Conservation (phyloP, 2,113 vertebrate genomes). For the Cariama cristata region DNA sequence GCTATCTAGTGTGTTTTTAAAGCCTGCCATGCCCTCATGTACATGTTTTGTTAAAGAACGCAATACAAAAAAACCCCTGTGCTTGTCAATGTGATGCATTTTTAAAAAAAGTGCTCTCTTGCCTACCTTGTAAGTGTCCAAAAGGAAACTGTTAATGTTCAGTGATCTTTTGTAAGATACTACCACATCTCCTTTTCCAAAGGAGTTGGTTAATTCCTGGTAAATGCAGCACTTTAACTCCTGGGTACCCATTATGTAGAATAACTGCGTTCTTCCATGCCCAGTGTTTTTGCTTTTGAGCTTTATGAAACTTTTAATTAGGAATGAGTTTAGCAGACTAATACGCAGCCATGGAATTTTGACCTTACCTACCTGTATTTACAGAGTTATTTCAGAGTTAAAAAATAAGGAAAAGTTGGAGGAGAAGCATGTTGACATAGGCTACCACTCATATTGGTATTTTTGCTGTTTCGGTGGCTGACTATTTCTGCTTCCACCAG, state of each 20-base stretch:
- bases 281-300: background rate
- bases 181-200: background rate
- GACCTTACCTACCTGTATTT: background rate
- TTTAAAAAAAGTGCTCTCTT: background rate
- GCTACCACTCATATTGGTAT: background rate
- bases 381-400: background rate
- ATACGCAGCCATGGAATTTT: background rate
- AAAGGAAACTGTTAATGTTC: background rate
- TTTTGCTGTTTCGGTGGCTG: background rate
- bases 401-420: background rate
- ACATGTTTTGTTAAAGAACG: background rate
- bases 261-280: background rate
- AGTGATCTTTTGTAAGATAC: background rate
- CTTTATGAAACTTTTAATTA: conserved; percentile 34
- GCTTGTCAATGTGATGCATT: background rate
- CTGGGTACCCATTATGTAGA: background rate
- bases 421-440: background rate
- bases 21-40: background rate
- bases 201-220: background rate
- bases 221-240: conserved; percentile 12
- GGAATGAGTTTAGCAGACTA: background rate
- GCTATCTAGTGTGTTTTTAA: background rate
- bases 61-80: background rate
- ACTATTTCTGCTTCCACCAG: background rate
- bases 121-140: background rate